A percentile compares a stretch with the other conserved stretches of the same genome.
phyloP scores from a whole-genome alignment of 2,888 invertebrate species.

The Octodonta nipae region DNA sequence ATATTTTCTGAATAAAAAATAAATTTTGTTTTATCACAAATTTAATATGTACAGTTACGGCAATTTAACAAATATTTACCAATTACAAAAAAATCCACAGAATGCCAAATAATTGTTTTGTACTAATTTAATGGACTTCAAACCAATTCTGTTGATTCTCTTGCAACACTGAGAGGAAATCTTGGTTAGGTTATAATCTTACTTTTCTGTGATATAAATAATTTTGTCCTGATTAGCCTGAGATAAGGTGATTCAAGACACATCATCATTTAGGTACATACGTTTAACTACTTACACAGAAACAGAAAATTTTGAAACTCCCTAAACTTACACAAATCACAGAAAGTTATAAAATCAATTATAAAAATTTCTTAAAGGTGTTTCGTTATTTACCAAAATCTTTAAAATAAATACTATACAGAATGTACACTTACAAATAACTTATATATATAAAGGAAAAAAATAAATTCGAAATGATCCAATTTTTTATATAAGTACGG shows the following conservation, averaged over 20 bases:
- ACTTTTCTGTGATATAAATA: slow-evolving; percentile 14
- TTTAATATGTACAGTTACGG: too few relatives aligned
- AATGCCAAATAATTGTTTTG: too few relatives aligned
- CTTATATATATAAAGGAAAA: slow-evolving; percentile 5
- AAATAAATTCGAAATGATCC: slow-evolving; percentile 5
- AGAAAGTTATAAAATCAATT: slow-evolving; percentile 32
- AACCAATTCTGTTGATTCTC: too few relatives aligned
- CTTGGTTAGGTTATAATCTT: slow-evolving; percentile 19
- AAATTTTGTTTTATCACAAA: too few relatives aligned
- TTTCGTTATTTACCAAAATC: too few relatives aligned
- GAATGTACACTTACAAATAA: slow-evolving; percentile 29
- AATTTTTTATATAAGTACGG: slow-evolving; percentile 3
- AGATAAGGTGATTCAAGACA: slow-evolving; percentile 26
- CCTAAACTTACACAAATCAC: slow-evolving; percentile 28
- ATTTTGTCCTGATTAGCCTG: slow-evolving; percentile 28
- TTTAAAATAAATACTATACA: slow-evolving; percentile 35
- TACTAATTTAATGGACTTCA: too few relatives aligned
- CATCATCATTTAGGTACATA: slow-evolving; percentile 31
- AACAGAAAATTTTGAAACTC: slow-evolving; percentile 26
- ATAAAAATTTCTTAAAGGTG: too few relatives aligned
- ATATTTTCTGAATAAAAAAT: too few relatives aligned
- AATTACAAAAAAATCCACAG: too few relatives aligned
- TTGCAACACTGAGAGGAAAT: slow-evolving; percentile 25
- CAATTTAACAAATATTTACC: too few relatives aligned
- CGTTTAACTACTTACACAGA: slow-evolving; percentile 24